phyloP scores from a whole-genome alignment of 2,113 vertebrate genomes.

The Bujurquina vittata region DNA sequence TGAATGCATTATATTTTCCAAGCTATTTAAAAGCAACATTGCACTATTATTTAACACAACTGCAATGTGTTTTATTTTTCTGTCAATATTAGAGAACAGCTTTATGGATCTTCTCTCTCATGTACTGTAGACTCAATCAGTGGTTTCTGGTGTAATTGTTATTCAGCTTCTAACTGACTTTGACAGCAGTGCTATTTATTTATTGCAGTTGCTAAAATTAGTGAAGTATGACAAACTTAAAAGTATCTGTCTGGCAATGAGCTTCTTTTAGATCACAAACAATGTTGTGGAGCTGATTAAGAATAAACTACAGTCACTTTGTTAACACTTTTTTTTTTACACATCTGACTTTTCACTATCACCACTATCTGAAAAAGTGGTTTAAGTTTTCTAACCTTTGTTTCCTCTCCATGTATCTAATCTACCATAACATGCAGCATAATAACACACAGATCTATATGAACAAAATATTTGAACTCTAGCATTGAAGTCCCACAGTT shows the following conservation, averaged over 20 bases:
- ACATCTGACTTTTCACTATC: neutral
- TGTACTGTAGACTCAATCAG: neutral
- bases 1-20: no score
- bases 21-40: neutral
- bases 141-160: neutral
- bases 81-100: neutral
- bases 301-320: neutral
- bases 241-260: neutral
- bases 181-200: neutral
- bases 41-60: neutral
- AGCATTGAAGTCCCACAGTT: neutral
- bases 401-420: neutral
- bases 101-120: neutral
- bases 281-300: neutral
- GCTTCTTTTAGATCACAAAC: neutral
- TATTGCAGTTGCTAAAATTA: constrained; percentile 12
- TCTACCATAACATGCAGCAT: neutral
- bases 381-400: neutral
- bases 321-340: neutral
- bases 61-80: neutral
- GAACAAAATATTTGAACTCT: neutral
- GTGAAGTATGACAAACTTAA: neutral
- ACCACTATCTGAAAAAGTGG: neutral
- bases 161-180: neutral
- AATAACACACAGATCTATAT: neutral